Percentiles rank a stretch among this genome's conserved stretches.
These are phyloP conservation scores for Crotalus viridis DNA, from an alignment of 2,113 vertebrate genomes.

Conservation along the genomic window DNA sequence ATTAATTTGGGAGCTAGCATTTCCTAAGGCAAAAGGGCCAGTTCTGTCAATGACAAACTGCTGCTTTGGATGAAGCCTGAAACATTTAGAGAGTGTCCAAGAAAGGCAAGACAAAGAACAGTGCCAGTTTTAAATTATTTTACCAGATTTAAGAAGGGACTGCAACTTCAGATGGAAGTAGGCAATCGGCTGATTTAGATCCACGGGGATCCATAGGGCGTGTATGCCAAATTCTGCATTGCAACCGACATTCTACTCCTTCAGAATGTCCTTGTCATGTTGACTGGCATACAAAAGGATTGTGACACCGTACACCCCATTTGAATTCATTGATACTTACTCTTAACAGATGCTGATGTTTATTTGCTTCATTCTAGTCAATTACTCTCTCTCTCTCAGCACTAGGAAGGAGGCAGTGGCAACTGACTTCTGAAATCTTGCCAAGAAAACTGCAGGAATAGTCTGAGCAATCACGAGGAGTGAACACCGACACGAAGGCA, in stretches of 20 bases:
- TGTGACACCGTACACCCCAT: too few relatives aligned
- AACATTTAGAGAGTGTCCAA: neutral
- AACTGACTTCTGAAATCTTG: too few relatives aligned
- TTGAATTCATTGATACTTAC: too few relatives aligned
- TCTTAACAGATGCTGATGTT: too few relatives aligned
- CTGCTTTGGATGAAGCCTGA: neutral
- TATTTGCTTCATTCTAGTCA: too few relatives aligned
- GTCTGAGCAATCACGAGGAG: too few relatives aligned
- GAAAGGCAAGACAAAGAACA: neutral
- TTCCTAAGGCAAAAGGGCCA: neutral
- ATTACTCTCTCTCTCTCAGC: too few relatives aligned
- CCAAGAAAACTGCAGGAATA: too few relatives aligned
- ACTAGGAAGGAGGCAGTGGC: too few relatives aligned
- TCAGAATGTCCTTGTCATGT: too few relatives aligned
- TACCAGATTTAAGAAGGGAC: neutral
- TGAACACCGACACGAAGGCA: too few relatives aligned
- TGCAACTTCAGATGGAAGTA: neutral
- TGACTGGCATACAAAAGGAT: too few relatives aligned
- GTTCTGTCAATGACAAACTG: neutral
- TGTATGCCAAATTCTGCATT: neutral
- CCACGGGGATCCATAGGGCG: neutral
- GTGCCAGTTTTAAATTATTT: neutral
- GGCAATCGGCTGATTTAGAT: neutral
- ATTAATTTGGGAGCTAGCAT: neutral
- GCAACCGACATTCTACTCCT: neutral